Percentiles rank a stretch among this genome's conserved stretches.
Evolutionary conservation across 2,888 invertebrate species (phyloP).

Genomic region (Chrysotoxum bicinctum): DNA sequence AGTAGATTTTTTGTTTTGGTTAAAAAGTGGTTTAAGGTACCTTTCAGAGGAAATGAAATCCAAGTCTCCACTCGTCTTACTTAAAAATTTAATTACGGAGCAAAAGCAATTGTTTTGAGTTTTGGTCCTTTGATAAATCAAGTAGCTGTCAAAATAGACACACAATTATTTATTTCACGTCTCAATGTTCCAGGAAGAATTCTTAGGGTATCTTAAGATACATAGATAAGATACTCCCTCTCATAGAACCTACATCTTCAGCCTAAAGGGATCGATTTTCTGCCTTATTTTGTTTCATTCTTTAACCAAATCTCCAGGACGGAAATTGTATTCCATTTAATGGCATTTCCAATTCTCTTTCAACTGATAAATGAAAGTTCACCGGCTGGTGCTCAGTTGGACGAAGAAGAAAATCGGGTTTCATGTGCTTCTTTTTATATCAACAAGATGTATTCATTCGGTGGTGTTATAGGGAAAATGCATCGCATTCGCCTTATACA

Average conservation of each 20-base stretch:
- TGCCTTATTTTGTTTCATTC: slow-evolving; percentile 4
- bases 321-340: slow-evolving; percentile 58
- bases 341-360: slow-evolving; percentile 58
- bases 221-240: slow-evolving; percentile 9
- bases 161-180: slow-evolving; percentile 25
- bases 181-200: background rate
- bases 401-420: background rate
- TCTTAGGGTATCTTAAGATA: slow-evolving; percentile 15
- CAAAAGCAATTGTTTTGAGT: background rate
- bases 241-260: slow-evolving; percentile 13
- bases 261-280: slow-evolving; percentile 36
- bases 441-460: background rate
- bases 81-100: background rate
- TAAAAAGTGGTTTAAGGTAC: background rate
- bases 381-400: slow-evolving; percentile 30
- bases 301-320: slow-evolving; percentile 50
- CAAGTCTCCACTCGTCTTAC: background rate
- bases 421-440: slow-evolving; percentile 31
- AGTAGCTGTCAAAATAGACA: slow-evolving; percentile 33
- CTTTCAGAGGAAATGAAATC: background rate
- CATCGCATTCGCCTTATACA: background rate
- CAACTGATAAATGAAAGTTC: slow-evolving; percentile 62
- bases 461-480: slow-evolving; percentile 7
- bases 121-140: slow-evolving; percentile 23
- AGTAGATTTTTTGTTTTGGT: background rate